Evolutionary conservation across 2,888 invertebrate species (phyloP).

Genomic region (Trilocha varians): DNA sequence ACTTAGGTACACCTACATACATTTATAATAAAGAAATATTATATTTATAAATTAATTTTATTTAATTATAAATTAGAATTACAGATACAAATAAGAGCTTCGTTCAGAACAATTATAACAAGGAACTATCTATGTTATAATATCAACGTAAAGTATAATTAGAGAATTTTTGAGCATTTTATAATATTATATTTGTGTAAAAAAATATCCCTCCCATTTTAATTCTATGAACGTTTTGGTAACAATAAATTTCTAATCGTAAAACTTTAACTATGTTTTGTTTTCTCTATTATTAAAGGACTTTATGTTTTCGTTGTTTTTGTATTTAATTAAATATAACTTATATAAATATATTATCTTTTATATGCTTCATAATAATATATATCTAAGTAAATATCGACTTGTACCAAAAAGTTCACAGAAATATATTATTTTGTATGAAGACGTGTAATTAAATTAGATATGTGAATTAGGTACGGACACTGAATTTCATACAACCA

Average conservation of each 20-base stretch:
- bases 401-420: background rate
- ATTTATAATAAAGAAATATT: constrained; percentile 40
- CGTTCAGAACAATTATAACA: constrained; percentile 50
- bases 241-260: constrained; percentile 6
- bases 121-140: constrained; percentile 50
- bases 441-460: constrained; percentile 26
- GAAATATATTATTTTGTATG: background rate
- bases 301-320: constrained; percentile 5
- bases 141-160: constrained; percentile 63
- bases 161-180: constrained; percentile 64
- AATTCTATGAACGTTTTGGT: constrained; percentile 32
- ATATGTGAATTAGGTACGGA: constrained; percentile 56
- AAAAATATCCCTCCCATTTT: constrained; percentile 58
- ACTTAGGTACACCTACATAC: constrained; percentile 52
- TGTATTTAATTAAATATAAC: background rate
- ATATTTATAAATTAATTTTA: constrained; percentile 44
- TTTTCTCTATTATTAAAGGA: background rate
- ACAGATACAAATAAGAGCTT: constrained; percentile 47
- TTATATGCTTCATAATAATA: background rate
- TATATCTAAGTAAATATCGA: background rate
- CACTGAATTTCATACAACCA: constrained; percentile 35
- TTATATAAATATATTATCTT: background rate
- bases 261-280: background rate
- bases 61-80: constrained; percentile 35
- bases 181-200: constrained; percentile 63